These are phyloP conservation scores for Meriones unguiculatus DNA, from an alignment of 2,113 vertebrate species.

Conservation along the genomic window DNA sequence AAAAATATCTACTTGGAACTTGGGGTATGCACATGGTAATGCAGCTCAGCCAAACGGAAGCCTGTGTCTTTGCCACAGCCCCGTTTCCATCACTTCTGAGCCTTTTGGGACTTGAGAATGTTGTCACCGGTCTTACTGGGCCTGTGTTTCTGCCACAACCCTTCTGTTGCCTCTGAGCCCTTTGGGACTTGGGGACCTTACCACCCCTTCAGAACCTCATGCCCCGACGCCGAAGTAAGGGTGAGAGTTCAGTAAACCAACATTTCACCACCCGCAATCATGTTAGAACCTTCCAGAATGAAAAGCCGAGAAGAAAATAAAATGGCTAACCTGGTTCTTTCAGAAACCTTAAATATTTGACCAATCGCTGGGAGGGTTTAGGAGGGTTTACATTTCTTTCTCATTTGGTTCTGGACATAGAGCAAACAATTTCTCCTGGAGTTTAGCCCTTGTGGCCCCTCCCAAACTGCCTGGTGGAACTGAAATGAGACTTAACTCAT, in stretches of 20 bases:
- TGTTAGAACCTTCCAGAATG: not conserved
- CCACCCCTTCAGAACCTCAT: no score
- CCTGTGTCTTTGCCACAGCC: rapidly evolving
- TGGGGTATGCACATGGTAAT: rapidly evolving
- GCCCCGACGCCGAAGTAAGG: not conserved
- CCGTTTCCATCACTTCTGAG: not conserved
- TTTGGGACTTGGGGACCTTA: not conserved
- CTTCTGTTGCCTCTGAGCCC: not conserved
- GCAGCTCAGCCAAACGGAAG: not conserved
- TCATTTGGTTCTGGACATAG: not conserved
- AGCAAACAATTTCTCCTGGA: not conserved
- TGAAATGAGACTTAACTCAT: not conserved
- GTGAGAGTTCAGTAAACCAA: not conserved
- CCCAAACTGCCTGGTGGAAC: not conserved
- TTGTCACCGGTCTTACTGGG: not conserved
- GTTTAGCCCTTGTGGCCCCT: not conserved
- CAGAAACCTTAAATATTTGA: not conserved
- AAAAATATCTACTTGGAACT: not conserved
- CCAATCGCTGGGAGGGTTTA: not conserved
- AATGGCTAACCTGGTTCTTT: rapidly evolving
- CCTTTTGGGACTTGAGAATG: not conserved
- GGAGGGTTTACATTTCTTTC: not conserved
- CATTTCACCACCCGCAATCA: not conserved
- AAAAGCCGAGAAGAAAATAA: not conserved
- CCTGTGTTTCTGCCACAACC: rapidly evolving